Conservation (phyloP, 2,888 invertebrate species). For the Matsumyia berberina region DNA sequence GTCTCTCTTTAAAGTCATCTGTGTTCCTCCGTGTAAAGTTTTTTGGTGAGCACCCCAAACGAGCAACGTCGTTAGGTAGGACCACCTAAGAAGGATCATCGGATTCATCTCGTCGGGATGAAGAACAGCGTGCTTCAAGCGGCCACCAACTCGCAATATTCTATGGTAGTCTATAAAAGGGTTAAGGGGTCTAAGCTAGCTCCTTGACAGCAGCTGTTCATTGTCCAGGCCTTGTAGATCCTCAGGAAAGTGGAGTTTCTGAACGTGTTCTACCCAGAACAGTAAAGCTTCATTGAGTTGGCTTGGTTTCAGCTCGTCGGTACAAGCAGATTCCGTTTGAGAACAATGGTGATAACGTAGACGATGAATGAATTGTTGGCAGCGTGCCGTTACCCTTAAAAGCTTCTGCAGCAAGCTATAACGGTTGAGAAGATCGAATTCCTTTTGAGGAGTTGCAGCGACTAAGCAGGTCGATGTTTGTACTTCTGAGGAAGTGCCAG, state of each 20-base stretch:
- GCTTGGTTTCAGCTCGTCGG: not conserved
- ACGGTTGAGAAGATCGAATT: not conserved
- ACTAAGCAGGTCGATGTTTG: no score
- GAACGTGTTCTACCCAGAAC: not conserved
- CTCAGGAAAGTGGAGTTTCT: slow-evolving; percentile 14
- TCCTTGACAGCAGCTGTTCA: not conserved
- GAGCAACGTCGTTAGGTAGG: not conserved
- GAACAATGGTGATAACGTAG: no score
- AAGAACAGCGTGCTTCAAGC: slow-evolving; percentile 11
- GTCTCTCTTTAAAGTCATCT: not conserved
- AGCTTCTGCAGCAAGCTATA: not conserved
- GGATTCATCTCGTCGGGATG: slow-evolving; percentile 8
- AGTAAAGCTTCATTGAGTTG: not conserved
- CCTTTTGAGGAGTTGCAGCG: not conserved
- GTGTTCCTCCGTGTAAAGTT: slow-evolving; percentile 23
- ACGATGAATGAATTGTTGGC: not conserved
- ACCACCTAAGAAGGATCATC: not conserved
- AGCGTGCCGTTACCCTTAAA: slow-evolving; percentile 3
- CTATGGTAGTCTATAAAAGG: slow-evolving; percentile 1
- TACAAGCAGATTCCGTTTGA: not conserved
- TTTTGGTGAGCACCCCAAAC: no score
- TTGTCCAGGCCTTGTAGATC: slow-evolving; percentile 23
- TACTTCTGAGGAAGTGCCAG: no score
- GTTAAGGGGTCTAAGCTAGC: not conserved
- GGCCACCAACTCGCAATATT: not conserved